These are phyloP conservation scores for Isichthys henryi DNA, from an alignment of 2,113 vertebrate genomes.

Conservation along the genomic window DNA sequence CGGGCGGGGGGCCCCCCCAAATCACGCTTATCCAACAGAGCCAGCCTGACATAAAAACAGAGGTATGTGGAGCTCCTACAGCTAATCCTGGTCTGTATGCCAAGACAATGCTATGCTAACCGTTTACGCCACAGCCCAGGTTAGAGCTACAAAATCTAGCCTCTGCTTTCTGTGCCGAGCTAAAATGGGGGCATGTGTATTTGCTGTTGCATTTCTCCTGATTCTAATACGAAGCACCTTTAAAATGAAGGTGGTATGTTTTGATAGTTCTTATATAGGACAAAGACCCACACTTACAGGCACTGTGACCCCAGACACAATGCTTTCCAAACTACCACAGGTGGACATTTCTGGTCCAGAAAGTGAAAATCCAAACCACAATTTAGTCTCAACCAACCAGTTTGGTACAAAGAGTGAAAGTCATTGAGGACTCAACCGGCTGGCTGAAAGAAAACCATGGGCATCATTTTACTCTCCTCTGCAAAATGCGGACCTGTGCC, in stretches of 20 bases:
- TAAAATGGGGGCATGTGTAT: no score
- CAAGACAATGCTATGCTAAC: not conserved
- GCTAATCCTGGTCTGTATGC: not conserved
- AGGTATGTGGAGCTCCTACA: not conserved
- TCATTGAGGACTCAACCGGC: not conserved
- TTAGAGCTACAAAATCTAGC: not conserved
- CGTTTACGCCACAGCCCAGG: not conserved
- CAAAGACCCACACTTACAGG: not conserved
- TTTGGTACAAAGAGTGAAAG: no score
- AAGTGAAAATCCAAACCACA: not conserved
- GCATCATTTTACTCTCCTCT: not conserved
- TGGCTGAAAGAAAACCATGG: not conserved
- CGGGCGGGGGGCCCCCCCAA: no score
- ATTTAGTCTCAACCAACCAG: not conserved
- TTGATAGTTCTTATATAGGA: not conserved
- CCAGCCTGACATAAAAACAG: not conserved
- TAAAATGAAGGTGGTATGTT: not conserved
- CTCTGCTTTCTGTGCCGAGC: no score
- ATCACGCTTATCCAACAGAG: not conserved
- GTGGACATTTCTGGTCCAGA: not conserved
- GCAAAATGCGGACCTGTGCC: slow-evolving; percentile 68
- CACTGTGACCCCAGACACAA: not conserved
- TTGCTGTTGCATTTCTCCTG: no score
- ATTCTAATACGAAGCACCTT: not conserved
- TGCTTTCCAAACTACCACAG: not conserved